phyloP scores from a whole-genome alignment of 2,888 invertebrate species.

The Polyommatus icarus region DNA sequence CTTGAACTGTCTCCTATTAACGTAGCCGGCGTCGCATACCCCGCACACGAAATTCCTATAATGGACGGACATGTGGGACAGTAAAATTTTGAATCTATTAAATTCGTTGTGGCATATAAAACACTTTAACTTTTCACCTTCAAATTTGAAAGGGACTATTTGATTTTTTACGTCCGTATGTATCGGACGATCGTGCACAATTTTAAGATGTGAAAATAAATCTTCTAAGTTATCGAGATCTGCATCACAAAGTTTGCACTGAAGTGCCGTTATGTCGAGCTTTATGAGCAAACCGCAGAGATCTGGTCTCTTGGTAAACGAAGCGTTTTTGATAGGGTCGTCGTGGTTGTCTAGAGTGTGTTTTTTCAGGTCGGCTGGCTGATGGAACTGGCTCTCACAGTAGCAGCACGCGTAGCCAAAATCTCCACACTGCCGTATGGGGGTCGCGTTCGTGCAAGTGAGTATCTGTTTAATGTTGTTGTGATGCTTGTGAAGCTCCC shows the following conservation, averaged over 20 bases:
- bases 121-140: conserved; percentile 47
- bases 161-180: conserved; percentile 62
- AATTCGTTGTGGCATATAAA: conserved; percentile 48
- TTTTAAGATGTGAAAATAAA: conserved; percentile 57
- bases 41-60: conserved; percentile 56
- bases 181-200: conserved; percentile 52
- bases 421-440: conserved; percentile 50
- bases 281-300: conserved; percentile 52
- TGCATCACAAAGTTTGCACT: conserved; percentile 50
- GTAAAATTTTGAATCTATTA: conserved; percentile 45
- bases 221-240: conserved; percentile 50
- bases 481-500: conserved; percentile 52
- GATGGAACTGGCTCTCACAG: conserved; percentile 47
- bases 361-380: conserved; percentile 50
- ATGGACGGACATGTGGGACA: conserved; percentile 56
- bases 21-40: conserved; percentile 47
- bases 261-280: conserved; percentile 51
- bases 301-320: conserved; percentile 49
- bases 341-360: conserved; percentile 50
- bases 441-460: conserved; percentile 55
- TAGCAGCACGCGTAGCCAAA: conserved; percentile 55
- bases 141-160: conserved; percentile 52
- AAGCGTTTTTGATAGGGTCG: conserved; percentile 42
- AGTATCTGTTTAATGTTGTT: conserved; percentile 51
- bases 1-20: conserved; percentile 42